Evolutionary conservation across 2,888 invertebrate genomes (phyloP), one percentile per base, ranked within the genome.

Genomic region (Steinernema carpocapsae): DNA sequence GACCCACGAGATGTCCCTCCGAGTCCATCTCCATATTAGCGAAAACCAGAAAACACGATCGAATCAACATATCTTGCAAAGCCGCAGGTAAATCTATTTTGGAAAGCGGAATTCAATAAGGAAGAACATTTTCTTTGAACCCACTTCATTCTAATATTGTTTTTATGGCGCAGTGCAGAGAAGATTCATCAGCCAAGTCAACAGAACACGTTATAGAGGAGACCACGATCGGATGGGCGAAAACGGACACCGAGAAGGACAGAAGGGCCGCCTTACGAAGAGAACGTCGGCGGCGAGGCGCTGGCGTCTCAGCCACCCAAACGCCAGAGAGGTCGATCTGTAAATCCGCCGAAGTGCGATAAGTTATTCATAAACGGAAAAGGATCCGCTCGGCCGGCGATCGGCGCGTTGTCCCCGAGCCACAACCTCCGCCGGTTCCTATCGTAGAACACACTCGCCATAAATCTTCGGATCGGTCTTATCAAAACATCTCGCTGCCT

Each of bases 301-400:
- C 4, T 37, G 37, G 37, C 37, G 37, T 37, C 37, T 3, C 37
- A 10, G 37, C 37, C 37, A 37, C 37, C 37, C 37, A 10, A 37
- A 37, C 37, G 37, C 37, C 3, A 29, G 7, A 26, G 26, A 10
- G 37, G 64, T 64, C 64, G 64, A 64, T 32, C 32, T 26, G 32
- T 17, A 64, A 64, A 64, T 64, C 64, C 64, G 10, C 26, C 32
- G 10, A 64, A 64, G 64, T 64, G 64, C 64, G 64, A 29, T 64
- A n/a, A 64, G 29, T 64, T 64, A 64, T 64, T 64, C 64, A 64
- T 64, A 10, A 37, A 14, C 64, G 6, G 26, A 64, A 26, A 37
- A 26, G 32, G 26, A 64, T 32, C 64, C 48, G 4, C 37, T 37
- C 37, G 4, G 37, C 37, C 37, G 37, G 37, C 37, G 37, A 37